Conservation (phyloP, 2,888 invertebrate species). For the Epirrita christyi region DNA sequence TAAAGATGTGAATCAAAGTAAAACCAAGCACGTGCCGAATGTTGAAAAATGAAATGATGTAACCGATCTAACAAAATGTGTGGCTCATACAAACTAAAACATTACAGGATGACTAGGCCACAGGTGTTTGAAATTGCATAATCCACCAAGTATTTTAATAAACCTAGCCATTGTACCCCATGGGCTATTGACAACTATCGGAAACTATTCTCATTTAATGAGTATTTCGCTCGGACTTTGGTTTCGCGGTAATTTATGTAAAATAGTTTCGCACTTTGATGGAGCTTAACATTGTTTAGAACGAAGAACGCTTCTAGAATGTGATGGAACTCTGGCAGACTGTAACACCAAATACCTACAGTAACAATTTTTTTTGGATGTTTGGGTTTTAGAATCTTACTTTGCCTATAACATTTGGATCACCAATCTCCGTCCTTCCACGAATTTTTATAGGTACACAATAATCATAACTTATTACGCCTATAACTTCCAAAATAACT, state of each 20-base stretch:
- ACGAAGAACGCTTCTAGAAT: conserved; percentile 4
- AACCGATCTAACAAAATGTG: conserved; percentile 5
- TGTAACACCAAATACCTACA: too few species aligned
- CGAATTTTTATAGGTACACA: too few species aligned
- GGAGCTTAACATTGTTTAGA: conserved; percentile 13
- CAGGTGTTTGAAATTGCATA: conserved; percentile 57
- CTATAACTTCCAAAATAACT: conserved; percentile 42
- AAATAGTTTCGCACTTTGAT: conserved; percentile 24
- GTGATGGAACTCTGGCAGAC: not conserved
- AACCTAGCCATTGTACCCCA: conserved; percentile 57
- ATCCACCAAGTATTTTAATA: conserved; percentile 68
- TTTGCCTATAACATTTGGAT: too few species aligned
- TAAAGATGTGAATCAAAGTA: too few species aligned
- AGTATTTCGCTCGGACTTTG: conserved; percentile 51
- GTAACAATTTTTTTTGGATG: too few species aligned
- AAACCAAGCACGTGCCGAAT: too few species aligned
- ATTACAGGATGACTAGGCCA: conserved; percentile 49
- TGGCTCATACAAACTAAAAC: conserved; percentile 13
- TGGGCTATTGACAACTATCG: conserved; percentile 53
- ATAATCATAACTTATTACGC: not conserved
- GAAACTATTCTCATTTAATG: conserved; percentile 73
- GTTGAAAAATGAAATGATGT: not conserved
- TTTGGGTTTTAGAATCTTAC: too few species aligned
- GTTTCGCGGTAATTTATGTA: conserved; percentile 35
- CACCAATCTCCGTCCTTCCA: too few species aligned